Percentiles rank a stretch among this genome's conserved stretches.
Conservation (phyloP, 2,888 invertebrate genomes). For the Neoitamus cyanurus region DNA sequence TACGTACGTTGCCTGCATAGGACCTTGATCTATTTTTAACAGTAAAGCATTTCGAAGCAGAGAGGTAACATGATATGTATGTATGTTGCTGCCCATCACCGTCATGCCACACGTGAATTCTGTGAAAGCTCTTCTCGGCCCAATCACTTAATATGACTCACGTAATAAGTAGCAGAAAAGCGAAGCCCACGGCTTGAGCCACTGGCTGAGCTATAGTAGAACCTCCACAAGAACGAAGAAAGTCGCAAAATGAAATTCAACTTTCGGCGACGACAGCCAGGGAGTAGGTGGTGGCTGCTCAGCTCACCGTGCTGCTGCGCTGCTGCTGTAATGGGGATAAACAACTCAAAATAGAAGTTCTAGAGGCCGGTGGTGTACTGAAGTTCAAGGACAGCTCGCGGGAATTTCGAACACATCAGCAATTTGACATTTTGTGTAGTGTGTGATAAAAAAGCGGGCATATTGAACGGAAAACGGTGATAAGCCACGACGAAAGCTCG, state of each 20-base stretch:
- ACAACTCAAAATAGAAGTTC: conserved; percentile 17
- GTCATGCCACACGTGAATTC: not conserved
- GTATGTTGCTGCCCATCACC: not conserved
- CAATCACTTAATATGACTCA: not conserved
- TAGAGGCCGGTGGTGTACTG: not conserved
- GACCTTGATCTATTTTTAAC: not conserved
- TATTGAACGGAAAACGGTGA: not conserved
- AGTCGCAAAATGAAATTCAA: not conserved
- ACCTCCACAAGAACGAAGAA: not conserved
- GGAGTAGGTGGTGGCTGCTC: not conserved
- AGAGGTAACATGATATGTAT: not conserved
- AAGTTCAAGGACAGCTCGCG: conserved; percentile 40
- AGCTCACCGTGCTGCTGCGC: not conserved
- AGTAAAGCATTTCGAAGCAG: not conserved
- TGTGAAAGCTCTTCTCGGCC: not conserved
- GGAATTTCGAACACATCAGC: conserved; percentile 11
- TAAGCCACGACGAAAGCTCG: not conserved
- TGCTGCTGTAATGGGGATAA: not conserved
- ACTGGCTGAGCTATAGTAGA: not conserved
- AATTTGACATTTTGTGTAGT: not conserved
- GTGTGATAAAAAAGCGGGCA: not conserved
- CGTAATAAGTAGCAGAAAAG: not conserved
- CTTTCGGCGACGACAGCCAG: not conserved
- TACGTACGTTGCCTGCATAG: not conserved
- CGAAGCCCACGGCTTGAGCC: not conserved